Conservation (phyloP, 2,113 vertebrate genomes). For the Perognathus longimembris region DNA sequence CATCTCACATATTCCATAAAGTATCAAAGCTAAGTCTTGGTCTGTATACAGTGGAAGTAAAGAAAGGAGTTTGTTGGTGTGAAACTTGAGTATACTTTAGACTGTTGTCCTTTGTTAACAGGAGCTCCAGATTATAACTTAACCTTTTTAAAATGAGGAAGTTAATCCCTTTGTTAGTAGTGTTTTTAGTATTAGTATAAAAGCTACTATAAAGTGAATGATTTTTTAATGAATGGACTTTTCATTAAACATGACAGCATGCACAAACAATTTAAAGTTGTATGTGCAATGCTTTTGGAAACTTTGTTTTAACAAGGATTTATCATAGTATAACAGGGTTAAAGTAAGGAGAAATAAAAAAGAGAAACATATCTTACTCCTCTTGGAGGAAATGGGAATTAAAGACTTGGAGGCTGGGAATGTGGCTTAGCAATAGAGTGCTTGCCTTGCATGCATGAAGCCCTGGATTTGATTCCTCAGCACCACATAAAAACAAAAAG, state of each 20-base stretch:
- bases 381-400: too few species aligned
- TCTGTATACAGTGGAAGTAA: not conserved
- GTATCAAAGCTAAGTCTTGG: not conserved
- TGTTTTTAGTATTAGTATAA: constrained; percentile 34
- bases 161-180: not conserved
- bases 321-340: too few species aligned
- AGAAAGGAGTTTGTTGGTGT: not conserved
- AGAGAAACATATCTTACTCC: too few species aligned
- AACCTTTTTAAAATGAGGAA: not conserved
- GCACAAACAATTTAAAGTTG: not conserved
- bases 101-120: not conserved
- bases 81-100: not conserved
- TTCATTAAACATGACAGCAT: constrained; percentile 13
- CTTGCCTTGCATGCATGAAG: too few species aligned
- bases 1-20: too few species aligned
- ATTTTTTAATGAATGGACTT: constrained; percentile 35
- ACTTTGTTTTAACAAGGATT: too few species aligned
- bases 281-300: too few species aligned
- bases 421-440: too few species aligned
- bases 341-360: too few species aligned
- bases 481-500: too few species aligned
- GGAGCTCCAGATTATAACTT: not conserved
- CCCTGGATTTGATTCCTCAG: too few species aligned
- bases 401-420: too few species aligned
- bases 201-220: not conserved